Evolutionary conservation across 1,140 invertebrate species (phyloP).

Genomic region (Medauroidea extradentata): DNA sequence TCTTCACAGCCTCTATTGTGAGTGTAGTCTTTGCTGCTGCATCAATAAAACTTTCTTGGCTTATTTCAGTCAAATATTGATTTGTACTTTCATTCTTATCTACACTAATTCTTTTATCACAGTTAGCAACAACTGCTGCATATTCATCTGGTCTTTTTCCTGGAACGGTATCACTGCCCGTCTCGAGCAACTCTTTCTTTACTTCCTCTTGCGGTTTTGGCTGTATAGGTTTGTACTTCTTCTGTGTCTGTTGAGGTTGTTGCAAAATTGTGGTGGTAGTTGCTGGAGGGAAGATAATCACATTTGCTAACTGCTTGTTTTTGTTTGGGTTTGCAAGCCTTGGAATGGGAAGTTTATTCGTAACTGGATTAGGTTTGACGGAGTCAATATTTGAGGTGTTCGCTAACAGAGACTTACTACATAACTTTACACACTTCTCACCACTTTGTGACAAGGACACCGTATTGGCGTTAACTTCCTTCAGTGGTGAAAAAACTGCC

Average conservation of each 20-base stretch:
- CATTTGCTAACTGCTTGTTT: slow-evolving; percentile 13
- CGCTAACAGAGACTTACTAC: no score
- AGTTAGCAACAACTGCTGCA: neutral
- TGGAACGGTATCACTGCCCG: slow-evolving; percentile 11
- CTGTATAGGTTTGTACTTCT: slow-evolving; percentile 50
- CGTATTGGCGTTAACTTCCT: no score
- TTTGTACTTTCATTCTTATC: no score
- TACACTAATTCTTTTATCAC: neutral
- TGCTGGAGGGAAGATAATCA: slow-evolving; percentile 13
- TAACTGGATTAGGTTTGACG: neutral
- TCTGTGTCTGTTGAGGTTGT: slow-evolving; percentile 22
- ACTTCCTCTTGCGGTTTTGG: slow-evolving; percentile 36
- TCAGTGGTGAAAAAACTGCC: no score
- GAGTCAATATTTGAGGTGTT: no score
- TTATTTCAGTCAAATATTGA: no score
- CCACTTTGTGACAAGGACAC: no score
- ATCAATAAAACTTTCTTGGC: no score
- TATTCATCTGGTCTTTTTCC: slow-evolving; percentile 3
- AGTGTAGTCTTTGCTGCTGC: no score
- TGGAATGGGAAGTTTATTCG: slow-evolving; percentile 12
- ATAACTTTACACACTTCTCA: no score
- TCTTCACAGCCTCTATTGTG: no score
- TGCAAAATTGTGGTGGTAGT: neutral
- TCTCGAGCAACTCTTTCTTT: neutral
- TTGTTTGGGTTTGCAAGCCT: slow-evolving; percentile 18